Percentiles rank a stretch among this genome's conserved stretches.
phyloP scores from a whole-genome alignment of 2,888 invertebrate genomes.

The Lasioglossum malachurum region DNA sequence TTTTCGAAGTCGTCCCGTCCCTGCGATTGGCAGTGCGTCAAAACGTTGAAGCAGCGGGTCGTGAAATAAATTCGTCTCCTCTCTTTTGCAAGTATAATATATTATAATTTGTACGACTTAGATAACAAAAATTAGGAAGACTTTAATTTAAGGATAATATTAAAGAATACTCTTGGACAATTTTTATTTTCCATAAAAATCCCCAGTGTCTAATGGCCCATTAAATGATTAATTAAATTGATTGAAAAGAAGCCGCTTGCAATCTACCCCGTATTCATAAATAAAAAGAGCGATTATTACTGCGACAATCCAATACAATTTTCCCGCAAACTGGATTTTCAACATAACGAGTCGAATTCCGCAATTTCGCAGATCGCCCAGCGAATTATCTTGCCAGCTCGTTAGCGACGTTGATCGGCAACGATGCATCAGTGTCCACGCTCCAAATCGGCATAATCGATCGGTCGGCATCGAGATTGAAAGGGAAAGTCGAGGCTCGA shows the following conservation, averaged over 20 bases:
- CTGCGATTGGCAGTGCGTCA: not conserved
- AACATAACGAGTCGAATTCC: not conserved
- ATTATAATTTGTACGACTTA: too few relatives aligned
- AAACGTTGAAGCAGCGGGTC: not conserved
- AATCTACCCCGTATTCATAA: too few relatives aligned
- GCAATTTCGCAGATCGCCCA: constrained; percentile 35
- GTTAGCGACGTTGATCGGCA: constrained; percentile 32
- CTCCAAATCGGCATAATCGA: not conserved
- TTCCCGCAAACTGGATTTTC: too few relatives aligned
- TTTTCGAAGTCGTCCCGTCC: not conserved
- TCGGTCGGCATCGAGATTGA: not conserved
- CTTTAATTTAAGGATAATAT: too few relatives aligned
- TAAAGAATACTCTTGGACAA: too few relatives aligned
- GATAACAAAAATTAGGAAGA: not conserved
- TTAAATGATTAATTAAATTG: too few relatives aligned
- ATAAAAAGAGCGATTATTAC: too few relatives aligned
- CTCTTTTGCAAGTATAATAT: too few relatives aligned
- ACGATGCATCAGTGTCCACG: not conserved
- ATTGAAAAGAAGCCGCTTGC: not conserved
- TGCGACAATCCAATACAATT: too few relatives aligned
- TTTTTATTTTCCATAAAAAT: not conserved
- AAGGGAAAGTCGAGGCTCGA: not conserved
- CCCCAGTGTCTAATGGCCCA: too few relatives aligned
- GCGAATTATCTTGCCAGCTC: constrained; percentile 48
- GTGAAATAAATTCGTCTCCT: too few relatives aligned